Conservation (phyloP, 2,797 vertebrate genomes). For the Scomberomorus guttatus region DNA sequence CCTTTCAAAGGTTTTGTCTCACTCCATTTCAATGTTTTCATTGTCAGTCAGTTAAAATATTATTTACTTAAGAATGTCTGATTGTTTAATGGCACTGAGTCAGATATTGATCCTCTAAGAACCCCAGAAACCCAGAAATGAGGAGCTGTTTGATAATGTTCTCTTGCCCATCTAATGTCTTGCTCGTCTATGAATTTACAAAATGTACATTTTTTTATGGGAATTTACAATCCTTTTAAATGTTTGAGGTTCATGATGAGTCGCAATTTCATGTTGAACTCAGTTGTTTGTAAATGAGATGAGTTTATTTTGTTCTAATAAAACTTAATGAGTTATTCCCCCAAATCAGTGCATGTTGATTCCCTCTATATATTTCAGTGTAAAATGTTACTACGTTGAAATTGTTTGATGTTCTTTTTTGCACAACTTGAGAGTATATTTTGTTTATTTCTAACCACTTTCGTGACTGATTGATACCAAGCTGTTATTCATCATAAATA, state of each 20-base stretch:
- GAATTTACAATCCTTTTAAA: background rate
- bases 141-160: background rate
- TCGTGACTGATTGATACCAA: background rate
- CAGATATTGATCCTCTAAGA: background rate
- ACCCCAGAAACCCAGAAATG: background rate
- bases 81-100: background rate
- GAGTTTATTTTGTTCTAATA: constrained; percentile 6
- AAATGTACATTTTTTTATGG: no score
- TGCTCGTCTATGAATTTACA: constrained; percentile 41
- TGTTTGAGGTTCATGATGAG: constrained; percentile 13
- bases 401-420: constrained; percentile 12
- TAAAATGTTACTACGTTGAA: constrained; percentile 20
- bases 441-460: constrained; percentile 19
- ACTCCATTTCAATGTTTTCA: background rate
- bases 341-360: constrained; percentile 1
- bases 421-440: constrained; percentile 10
- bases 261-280: background rate
- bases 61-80: background rate
- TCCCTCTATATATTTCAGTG: background rate
- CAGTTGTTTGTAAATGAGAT: constrained; percentile 25
- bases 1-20: constrained; percentile 3
- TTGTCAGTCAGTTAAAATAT: constrained; percentile 2
- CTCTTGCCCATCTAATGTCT: background rate
- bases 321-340: background rate
- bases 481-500: background rate